These are phyloP conservation scores for Oenanthe melanoleuca DNA, from an alignment of 2,113 vertebrate species.

Conservation along the genomic window DNA sequence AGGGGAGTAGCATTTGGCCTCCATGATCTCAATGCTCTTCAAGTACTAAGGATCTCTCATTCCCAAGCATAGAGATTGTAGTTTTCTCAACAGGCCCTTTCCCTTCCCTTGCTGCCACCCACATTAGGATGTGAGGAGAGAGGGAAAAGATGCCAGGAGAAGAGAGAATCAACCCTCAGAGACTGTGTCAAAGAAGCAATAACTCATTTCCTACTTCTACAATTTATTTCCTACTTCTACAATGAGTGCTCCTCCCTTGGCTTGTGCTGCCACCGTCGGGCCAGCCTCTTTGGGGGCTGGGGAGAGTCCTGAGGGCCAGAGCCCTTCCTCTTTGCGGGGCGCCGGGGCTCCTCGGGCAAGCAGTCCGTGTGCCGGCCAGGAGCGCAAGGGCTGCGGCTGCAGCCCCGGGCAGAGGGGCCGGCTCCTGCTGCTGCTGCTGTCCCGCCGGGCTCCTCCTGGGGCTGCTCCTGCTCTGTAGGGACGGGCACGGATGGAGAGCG, in stretches of 20 bases:
- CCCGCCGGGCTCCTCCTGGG: too few species aligned
- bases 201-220: background rate
- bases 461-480: too few species aligned
- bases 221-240: background rate
- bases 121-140: too few species aligned
- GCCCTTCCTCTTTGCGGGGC: background rate
- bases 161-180: background rate
- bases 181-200: background rate
- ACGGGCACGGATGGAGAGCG: too few species aligned
- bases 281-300: background rate
- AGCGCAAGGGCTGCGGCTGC: background rate
- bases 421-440: too few species aligned
- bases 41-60: too few species aligned
- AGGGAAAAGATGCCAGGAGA: background rate
- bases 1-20: too few species aligned
- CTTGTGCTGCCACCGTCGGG: accelerated
- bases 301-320: background rate
- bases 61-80: too few species aligned
- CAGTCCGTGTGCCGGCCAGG: background rate
- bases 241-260: accelerated
- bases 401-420: background rate
- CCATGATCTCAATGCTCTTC: too few species aligned
- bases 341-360: background rate
- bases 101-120: too few species aligned
- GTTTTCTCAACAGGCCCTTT: too few species aligned